Evolutionary conservation across 2,113 vertebrate species (phyloP), one percentile per base, ranked within the genome.

Genomic region (Synchiropus splendidus): DNA sequence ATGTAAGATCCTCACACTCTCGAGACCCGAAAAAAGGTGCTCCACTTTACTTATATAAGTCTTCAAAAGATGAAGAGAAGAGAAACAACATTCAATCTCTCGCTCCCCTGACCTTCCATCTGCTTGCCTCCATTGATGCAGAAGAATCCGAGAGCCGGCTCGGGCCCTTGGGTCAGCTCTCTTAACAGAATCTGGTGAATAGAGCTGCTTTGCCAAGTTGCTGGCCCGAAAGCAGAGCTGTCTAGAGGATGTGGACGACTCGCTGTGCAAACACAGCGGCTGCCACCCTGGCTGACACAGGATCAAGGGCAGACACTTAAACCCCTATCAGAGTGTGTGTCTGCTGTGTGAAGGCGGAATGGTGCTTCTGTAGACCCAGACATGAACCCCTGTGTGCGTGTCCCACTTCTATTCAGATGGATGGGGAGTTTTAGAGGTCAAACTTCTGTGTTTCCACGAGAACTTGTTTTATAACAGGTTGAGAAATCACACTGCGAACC

Each of bases 31-130:
- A 56, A 73, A 68, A 58, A 74, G 64, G 63, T 63, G 65, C 47
- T 78, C 70, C 33, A 58, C 60, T 72, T 74, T 49, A 54, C 65
- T 77, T 79, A 65, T 72, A 64, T 78, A 78, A 78, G 67, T 52
- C 21, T 18, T 45, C 15, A 37, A 47, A n/a, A n/a, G n/a, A n/a
- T 54, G 39, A 52, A 55, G 27, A 58, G 51, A 57, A 54, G 52
- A 63, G 35, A 53, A 54, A 48, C 45, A 14, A 32, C 37, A 54
- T 27, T 63, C 37, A 54, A 39, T 51, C 44, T 61, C 45, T 35
- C 1, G n/a, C 53, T 10, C 45, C 14, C 16, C 35, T 39, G 45
- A 48, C 50, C n/a, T 13, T 40, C 30, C 17, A n/a, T 3, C 43
- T 63, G 30, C 13, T 45, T 68, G 49, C 54, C 63, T 18, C 56